These are phyloP conservation scores for Keiferia lycopersicella DNA, from an alignment of 2,888 invertebrate genomes.

Conservation along the genomic window DNA sequence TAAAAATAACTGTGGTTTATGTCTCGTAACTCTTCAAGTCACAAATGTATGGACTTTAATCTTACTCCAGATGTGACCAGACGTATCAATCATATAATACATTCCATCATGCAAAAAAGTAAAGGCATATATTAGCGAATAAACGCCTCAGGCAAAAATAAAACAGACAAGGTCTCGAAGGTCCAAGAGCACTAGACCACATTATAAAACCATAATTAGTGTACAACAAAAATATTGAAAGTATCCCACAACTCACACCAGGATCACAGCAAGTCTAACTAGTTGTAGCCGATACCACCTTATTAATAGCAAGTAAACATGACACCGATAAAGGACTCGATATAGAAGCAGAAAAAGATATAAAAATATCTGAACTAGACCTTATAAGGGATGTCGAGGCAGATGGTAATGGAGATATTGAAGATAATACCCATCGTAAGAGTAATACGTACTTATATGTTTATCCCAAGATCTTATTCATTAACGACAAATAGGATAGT, in stretches of 20 bases:
- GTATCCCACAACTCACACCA: background rate
- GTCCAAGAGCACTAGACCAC: background rate
- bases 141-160: background rate
- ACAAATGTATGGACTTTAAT: background rate
- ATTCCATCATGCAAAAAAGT: background rate
- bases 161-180: background rate
- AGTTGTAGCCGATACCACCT: conserved; percentile 40
- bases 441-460: conserved; percentile 1
- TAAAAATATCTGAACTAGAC: background rate
- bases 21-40: too few species aligned
- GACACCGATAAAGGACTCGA: conserved; percentile 38
- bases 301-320: conserved; percentile 45
- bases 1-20: too few species aligned
- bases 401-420: conserved; percentile 9
- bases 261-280: conserved; percentile 30
- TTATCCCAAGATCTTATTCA: conserved; percentile 1
- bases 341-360: conserved; percentile 8
- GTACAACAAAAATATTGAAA: conserved; percentile 2
- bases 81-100: background rate
- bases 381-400: background rate
- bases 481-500: background rate
- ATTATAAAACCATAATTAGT: background rate
- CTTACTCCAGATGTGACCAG: background rate
- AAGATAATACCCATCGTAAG: background rate
- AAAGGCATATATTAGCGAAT: background rate